These are phyloP conservation scores for Lates japonicus DNA, from an alignment of 2,797 vertebrate species.

Conservation along the genomic window DNA sequence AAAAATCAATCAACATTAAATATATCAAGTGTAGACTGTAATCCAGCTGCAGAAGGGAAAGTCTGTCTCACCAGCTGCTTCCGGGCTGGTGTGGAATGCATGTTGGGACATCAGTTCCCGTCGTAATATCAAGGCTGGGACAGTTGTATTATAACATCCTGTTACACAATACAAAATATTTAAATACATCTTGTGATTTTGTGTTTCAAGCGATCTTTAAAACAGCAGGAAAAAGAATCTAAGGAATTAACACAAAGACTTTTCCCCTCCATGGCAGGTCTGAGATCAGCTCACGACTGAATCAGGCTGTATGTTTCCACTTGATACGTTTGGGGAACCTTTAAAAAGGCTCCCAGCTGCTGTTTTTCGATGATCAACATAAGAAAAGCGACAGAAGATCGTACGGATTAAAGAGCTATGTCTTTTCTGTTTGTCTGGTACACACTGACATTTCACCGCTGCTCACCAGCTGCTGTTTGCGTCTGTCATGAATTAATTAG, in stretches of 20 bases:
- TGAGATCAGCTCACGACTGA: background rate
- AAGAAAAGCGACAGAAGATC: too few relatives aligned
- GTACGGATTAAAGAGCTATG: background rate
- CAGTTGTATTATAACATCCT: too few relatives aligned
- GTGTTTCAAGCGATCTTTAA: background rate
- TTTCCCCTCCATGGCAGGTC: background rate
- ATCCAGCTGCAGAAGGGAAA: too few relatives aligned
- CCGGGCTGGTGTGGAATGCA: background rate
- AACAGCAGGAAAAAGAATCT: background rate
- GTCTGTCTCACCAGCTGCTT: background rate
- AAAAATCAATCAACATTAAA: too few relatives aligned
- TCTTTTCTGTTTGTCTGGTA: background rate
- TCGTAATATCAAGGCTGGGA: background rate
- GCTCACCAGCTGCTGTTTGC: conserved; percentile 11
- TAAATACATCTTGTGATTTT: background rate
- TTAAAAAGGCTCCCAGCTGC: background rate
- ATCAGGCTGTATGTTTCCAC: background rate
- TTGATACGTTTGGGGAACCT: background rate
- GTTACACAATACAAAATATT: background rate
- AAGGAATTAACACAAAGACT: background rate
- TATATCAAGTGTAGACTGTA: too few relatives aligned
- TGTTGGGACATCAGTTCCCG: background rate
- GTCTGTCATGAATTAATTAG: conserved; percentile 25
- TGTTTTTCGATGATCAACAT: background rate
- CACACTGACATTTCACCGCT: conserved; percentile 5